Conservation (phyloP, 2,113 vertebrate species). For the Lampris megalopsis region DNA sequence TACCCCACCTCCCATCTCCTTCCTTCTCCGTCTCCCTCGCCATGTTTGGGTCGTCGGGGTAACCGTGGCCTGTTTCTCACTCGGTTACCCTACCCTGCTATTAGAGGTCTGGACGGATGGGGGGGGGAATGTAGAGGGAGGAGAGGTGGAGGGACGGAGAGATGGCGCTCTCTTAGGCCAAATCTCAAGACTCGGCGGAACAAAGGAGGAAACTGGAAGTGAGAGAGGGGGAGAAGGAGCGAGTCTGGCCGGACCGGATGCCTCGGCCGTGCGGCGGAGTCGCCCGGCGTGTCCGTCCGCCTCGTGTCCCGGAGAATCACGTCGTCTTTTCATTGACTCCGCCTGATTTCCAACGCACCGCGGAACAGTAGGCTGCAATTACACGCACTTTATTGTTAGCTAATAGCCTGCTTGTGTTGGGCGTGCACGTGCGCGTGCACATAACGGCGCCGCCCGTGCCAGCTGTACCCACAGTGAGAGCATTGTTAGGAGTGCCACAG, state of each 20-base stretch:
- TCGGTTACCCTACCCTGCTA: conserved; percentile 77
- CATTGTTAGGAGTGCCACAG: conserved; percentile 49
- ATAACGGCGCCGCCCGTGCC: conserved; percentile 7
- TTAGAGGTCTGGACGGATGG: conserved; percentile 77
- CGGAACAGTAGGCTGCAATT: neutral
- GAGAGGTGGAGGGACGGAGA: conserved; percentile 56
- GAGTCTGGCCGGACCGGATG: conserved; percentile 39
- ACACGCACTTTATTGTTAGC: neutral
- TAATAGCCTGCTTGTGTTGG: neutral
- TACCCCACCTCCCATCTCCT: conserved; percentile 9
- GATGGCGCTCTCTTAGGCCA: conserved; percentile 31
- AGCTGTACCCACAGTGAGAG: conserved; percentile 34
- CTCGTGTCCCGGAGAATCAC: neutral
- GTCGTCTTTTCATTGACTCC: neutral
- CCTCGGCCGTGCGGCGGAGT: conserved; percentile 21
- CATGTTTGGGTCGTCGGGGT: conserved; percentile 74
- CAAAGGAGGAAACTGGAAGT: conserved; percentile 36
- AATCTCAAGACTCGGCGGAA: conserved; percentile 51
- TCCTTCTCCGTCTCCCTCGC: conserved; percentile 41
- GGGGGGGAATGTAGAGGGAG: conserved; percentile 43
- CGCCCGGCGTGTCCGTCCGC: conserved; percentile 3
- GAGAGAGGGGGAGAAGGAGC: conserved; percentile 3
- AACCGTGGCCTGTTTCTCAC: conserved; percentile 73
- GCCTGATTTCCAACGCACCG: conserved; percentile 21
- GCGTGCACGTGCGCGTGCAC: neutral